Percentiles rank a stretch among this genome's conserved stretches.
phyloP scores from a whole-genome alignment of 1,140 invertebrate genomes.

The Drosophila quadrilineata region DNA sequence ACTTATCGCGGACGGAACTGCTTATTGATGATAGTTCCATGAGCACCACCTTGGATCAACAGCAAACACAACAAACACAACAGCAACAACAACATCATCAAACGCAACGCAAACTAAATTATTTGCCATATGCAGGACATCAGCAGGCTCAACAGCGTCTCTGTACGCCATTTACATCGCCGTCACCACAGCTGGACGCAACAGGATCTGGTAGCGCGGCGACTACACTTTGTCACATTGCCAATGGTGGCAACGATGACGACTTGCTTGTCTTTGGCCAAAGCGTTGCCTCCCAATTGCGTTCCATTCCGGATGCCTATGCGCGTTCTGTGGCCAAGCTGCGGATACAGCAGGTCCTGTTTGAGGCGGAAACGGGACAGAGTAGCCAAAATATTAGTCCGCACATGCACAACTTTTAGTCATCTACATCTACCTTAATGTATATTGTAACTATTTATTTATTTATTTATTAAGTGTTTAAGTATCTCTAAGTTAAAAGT shows the following conservation, averaged over 20 bases:
- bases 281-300: conserved; percentile 62
- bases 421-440: too few species aligned
- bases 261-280: conserved; percentile 60
- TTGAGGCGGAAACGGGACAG: conserved; percentile 68
- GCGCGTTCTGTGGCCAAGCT: conserved; percentile 68
- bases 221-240: background rate
- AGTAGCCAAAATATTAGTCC: conserved; percentile 38
- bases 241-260: conserved; percentile 39
- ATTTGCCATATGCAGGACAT: conserved; percentile 10
- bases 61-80: conserved; percentile 14
- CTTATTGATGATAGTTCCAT: conserved; percentile 44
- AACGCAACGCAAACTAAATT: conserved; percentile 21
- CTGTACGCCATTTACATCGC: conserved; percentile 22
- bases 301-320: conserved; percentile 58
- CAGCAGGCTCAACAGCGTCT: background rate
- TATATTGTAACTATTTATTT: too few species aligned
- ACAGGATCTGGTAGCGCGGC: background rate
- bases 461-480: too few species aligned
- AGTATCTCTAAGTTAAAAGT: too few species aligned
- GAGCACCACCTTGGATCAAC: conserved; percentile 30
- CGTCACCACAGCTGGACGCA: conserved; percentile 32
- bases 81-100: conserved; percentile 22
- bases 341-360: conserved; percentile 72
- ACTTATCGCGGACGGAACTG: conserved; percentile 12
- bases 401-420: conserved; percentile 22